Base-by-base conservation (phyloP, 2,113 vertebrate genomes). In the Cathartes aura region DNA sequence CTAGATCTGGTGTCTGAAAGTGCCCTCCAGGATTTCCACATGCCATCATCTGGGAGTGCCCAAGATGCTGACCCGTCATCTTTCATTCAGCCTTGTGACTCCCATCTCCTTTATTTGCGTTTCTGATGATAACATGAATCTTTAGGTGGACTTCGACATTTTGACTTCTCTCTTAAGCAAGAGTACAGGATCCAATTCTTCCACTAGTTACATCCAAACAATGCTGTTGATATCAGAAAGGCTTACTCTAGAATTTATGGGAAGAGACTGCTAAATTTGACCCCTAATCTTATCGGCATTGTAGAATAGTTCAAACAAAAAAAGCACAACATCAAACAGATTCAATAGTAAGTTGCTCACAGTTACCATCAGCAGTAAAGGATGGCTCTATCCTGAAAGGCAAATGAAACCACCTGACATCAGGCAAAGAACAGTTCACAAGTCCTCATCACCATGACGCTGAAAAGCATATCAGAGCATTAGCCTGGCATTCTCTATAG, bases 41-140 rank as follows among this genome's bases (percentile, higher is more conserved):
- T 58, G 53, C 48, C 66, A 52, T 68, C 32, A 23, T 5, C 66
- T 79, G 48, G 87, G 91, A 95, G 88, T 45, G 76, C 30, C 75
- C 80, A 81, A 95, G 88, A 59, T 74, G 80, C 82, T 83, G 92
- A 95, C 15, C 56, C 36, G 66, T 82, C 59, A 67, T 76, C 45
- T 52, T 73, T 74, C 59, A 12, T 66, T 75, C 59, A 95, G 72
- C 73, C 91, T 92, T 0, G 5, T 92, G 91, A 97, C 87, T 84
- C 38, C 58, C 62, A 34, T 59, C 75, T 82, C 55, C 60, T 72
- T 91, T 94, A 72, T 96, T 96, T 96, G 66, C 13, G 0, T 85
- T 96, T 76, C 89, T 89, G 48, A 70, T 67, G 48, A 95, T 82
- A 92, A 95, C 60, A 24, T 48, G 26, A 75, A 68, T 58, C 89